These are phyloP conservation scores for Melanostigma gelatinosum DNA, from an alignment of 2,113 vertebrate species.

Conservation along the genomic window DNA sequence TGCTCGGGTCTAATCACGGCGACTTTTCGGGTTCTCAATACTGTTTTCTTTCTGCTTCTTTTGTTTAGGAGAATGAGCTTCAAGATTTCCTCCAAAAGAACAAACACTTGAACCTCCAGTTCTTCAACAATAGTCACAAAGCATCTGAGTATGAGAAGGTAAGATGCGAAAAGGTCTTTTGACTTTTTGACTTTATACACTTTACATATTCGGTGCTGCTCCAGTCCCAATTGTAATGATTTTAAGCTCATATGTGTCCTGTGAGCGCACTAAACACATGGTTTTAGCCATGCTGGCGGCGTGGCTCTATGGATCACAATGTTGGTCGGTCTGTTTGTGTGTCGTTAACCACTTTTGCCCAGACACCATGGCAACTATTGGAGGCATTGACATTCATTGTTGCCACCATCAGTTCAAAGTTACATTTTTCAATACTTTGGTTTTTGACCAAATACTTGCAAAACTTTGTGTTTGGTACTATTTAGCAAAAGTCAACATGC, in stretches of 20 bases:
- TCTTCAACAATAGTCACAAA: slow-evolving; percentile 80
- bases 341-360: background rate
- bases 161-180: slow-evolving; percentile 50
- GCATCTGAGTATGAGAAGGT: slow-evolving; percentile 87
- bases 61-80: slow-evolving; percentile 87
- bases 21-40: slow-evolving; percentile 47
- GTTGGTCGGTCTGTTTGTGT: background rate
- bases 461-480: background rate
- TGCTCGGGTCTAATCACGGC: slow-evolving; percentile 42
- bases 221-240: slow-evolving; percentile 16
- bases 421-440: background rate
- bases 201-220: background rate
- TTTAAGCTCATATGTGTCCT: background rate
- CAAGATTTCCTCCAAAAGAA: slow-evolving; percentile 85
- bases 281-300: background rate
- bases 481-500: background rate
- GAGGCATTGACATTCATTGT: background rate
- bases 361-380: background rate
- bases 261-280: background rate
- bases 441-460: background rate
- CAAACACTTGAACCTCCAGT: slow-evolving; percentile 81
- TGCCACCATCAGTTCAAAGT: background rate
- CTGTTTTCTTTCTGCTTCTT: slow-evolving; percentile 48
- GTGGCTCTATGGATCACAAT: background rate
- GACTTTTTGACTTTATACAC: background rate